Evolutionary conservation across 2,888 invertebrate species (phyloP).

Genomic region (Epistrophella euchroma): DNA sequence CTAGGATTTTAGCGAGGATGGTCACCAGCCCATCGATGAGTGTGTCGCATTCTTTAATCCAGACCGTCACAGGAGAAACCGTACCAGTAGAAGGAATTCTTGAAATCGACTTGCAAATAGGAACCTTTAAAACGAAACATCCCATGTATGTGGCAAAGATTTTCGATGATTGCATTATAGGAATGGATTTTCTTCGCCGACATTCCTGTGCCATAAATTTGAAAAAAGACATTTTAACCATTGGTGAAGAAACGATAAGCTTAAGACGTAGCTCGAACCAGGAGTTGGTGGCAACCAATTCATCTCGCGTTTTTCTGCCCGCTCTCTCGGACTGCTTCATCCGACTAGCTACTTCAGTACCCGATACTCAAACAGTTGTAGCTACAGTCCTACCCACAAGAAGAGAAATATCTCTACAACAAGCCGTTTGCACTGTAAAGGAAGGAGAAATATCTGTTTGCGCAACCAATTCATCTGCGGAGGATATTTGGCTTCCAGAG

Average conservation of each 20-base stretch:
- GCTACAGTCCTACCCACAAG: no score
- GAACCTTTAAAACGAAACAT: background rate
- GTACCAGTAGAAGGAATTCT: background rate
- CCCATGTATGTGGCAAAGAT: background rate
- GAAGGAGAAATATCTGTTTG: background rate
- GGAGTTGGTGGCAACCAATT: no score
- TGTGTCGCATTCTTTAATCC: background rate
- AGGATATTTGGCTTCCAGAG: background rate
- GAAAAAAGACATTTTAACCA: background rate
- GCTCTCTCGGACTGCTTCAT: background rate
- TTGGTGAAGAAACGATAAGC: background rate
- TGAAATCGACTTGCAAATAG: background rate
- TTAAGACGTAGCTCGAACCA: no score
- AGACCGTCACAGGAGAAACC: background rate
- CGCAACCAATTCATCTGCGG: background rate
- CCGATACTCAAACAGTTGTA: background rate
- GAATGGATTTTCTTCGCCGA: background rate
- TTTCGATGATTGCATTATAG: background rate
- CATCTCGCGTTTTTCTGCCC: no score
- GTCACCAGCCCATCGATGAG: conserved; percentile 3
- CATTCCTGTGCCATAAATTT: background rate
- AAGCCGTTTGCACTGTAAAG: no score
- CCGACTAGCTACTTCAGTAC: background rate
- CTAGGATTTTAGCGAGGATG: background rate
- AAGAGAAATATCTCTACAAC: no score